A percentile compares a stretch with the other conserved stretches of the same genome.
Conservation (phyloP, 2,888 invertebrate species). For the Drosophila mayaguana region DNA sequence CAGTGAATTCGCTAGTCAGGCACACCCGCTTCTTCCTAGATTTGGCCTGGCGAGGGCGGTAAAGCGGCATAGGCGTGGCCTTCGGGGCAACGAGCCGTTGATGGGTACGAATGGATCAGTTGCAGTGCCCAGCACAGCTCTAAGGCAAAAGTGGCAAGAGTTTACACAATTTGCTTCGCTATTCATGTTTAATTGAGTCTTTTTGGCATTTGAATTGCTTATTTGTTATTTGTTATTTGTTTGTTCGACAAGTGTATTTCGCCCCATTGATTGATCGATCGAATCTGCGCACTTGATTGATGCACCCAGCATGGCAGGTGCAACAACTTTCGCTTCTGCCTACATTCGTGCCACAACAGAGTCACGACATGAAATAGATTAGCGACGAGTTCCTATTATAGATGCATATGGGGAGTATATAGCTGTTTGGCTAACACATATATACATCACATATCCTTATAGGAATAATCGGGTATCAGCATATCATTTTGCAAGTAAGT, state of each 20-base stretch:
- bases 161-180: slow-evolving; percentile 20
- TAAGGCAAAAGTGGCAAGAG: background rate
- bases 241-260: slow-evolving; percentile 34
- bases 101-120: slow-evolving; percentile 43
- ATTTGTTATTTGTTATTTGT: slow-evolving; percentile 27
- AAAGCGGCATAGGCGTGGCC: background rate
- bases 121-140: slow-evolving; percentile 30
- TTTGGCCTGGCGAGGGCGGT: too few species aligned
- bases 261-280: slow-evolving; percentile 42
- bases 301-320: slow-evolving; percentile 22
- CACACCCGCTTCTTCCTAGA: background rate
- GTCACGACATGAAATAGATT: background rate
- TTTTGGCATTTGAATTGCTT: slow-evolving; percentile 24
- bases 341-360: background rate
- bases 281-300: slow-evolving; percentile 32
- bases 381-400: background rate
- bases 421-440: background rate
- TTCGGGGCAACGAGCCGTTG: slow-evolving; percentile 35
- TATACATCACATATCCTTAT: background rate
- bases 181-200: slow-evolving; percentile 44
- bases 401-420: background rate
- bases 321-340: slow-evolving; percentile 1
- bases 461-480: too few species aligned
- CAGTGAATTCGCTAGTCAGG: background rate
- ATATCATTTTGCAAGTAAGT: too few species aligned